Percentiles rank a stretch among this genome's conserved stretches.
Conservation (phyloP, 1,140 invertebrate species). For the Brachionus calyciflorus region DNA sequence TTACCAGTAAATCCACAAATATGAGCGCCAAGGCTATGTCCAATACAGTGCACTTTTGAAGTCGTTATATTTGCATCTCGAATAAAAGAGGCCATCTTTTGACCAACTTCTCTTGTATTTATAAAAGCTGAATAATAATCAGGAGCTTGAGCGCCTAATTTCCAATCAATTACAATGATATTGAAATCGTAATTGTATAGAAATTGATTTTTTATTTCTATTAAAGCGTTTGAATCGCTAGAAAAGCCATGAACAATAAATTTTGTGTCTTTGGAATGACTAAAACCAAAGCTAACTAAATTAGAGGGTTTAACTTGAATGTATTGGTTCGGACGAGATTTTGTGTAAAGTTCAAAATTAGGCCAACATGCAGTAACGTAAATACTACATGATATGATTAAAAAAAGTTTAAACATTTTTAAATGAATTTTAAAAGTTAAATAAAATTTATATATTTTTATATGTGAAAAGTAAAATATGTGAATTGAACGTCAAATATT, state of each 20-base stretch:
- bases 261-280: slow-evolving; percentile 34
- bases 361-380: slow-evolving; percentile 10
- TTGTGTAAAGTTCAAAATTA: slow-evolving; percentile 17
- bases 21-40: slow-evolving; percentile 74
- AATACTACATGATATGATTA: no score
- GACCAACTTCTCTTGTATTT: slow-evolving; percentile 72
- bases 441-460: no score
- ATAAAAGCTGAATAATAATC: slow-evolving; percentile 70
- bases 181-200: slow-evolving; percentile 45
- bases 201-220: slow-evolving; percentile 52
- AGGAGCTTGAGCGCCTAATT: neutral
- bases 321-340: neutral
- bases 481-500: no score
- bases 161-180: slow-evolving; percentile 34
- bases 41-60: slow-evolving; percentile 70
- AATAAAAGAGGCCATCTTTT: slow-evolving; percentile 71
- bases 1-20: slow-evolving; percentile 79
- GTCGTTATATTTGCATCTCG: slow-evolving; percentile 46
- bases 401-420: no score
- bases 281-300: slow-evolving; percentile 13
- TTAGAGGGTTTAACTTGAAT: neutral
- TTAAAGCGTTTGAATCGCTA: slow-evolving; percentile 46
- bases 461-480: no score
- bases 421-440: no score
- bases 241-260: slow-evolving; percentile 35